Evolutionary conservation across 2,888 invertebrate genomes (phyloP), one percentile per base, ranked within the genome.

Genomic region (Eristalinus aeneus): DNA sequence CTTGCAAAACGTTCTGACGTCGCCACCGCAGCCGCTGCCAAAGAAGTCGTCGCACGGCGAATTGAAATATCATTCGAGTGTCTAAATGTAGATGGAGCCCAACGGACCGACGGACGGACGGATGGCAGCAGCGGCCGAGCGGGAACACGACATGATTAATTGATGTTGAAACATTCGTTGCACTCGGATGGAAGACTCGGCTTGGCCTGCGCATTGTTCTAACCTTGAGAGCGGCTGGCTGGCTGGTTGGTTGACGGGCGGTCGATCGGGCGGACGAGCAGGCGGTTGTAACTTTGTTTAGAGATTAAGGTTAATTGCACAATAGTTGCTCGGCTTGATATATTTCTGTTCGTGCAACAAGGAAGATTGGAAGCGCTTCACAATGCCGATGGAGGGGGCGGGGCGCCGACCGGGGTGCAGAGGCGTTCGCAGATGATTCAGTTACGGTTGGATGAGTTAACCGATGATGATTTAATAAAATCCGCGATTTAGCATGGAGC

Each of bases 41-140:
- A 86, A 82, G 82, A 82, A 86, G 86, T 86, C 86, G 86, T 86
- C 86, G 46, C 86, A 86, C 63, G 20, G 53, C 56, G 82, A 86
- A 86, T 86, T 86, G 86, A 86, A 86, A 86, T 86, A 86, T 86
- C 86, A 86, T 86, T 86, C 69, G 82, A 78, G 82, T 82, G 73
- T 82, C 82, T 86, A 78, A 82, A 86, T 86, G 77, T 78, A 78
- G 82, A 82, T 82, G 86, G 82, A 78, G 77, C 67, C 76, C 8
- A 8, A 27, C 27, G 27, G n/a, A n/a, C n/a, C n/a, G n/a, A n/a
- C 6, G n/a, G n/a, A 39, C n/a, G 39, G 46, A 76, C 80, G 81
- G 64, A 81, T 81, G 72, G 72, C 67, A 54, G 12, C 31, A 23
- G 68, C 32, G 53, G 84, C 46, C 6, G 56, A 69, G 81, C 65